Conservation (phyloP, 2,113 vertebrate genomes). For the Pipa parva region DNA sequence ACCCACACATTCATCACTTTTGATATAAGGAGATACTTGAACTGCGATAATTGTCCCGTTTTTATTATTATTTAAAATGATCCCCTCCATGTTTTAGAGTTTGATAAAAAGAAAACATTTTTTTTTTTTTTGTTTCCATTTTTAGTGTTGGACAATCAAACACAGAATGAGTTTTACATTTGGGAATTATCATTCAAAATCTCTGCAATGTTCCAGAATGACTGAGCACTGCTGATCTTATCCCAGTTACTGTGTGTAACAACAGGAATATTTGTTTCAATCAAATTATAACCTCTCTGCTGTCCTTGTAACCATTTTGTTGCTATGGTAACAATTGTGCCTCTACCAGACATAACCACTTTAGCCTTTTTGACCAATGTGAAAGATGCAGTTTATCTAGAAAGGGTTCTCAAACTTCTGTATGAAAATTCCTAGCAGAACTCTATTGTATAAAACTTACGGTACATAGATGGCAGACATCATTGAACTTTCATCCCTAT, state of each 20-base stretch:
- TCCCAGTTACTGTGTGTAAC: not conserved
- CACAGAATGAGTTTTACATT: not conserved
- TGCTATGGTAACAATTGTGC: conserved; percentile 12
- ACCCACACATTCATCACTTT: no score
- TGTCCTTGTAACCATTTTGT: conserved; percentile 21
- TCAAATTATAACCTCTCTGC: not conserved
- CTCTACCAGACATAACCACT: not conserved
- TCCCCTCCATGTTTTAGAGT: no score
- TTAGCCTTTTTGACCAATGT: not conserved
- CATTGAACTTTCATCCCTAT: no score
- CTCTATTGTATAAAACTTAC: no score
- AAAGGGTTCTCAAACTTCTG: not conserved
- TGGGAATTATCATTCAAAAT: not conserved
- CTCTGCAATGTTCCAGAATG: not conserved
- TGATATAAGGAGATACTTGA: no score
- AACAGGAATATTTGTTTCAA: not conserved
- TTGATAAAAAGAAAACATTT: no score
- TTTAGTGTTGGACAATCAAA: not conserved
- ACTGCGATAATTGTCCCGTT: no score
- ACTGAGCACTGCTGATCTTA: not conserved
- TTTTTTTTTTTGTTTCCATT: no score
- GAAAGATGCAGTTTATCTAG: not conserved
- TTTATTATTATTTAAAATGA: no score
- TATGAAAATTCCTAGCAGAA: not conserved
- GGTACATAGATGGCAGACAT: no score